Base-by-base conservation (phyloP, 2,113 vertebrate species). In the Phaetusa simplex region DNA sequence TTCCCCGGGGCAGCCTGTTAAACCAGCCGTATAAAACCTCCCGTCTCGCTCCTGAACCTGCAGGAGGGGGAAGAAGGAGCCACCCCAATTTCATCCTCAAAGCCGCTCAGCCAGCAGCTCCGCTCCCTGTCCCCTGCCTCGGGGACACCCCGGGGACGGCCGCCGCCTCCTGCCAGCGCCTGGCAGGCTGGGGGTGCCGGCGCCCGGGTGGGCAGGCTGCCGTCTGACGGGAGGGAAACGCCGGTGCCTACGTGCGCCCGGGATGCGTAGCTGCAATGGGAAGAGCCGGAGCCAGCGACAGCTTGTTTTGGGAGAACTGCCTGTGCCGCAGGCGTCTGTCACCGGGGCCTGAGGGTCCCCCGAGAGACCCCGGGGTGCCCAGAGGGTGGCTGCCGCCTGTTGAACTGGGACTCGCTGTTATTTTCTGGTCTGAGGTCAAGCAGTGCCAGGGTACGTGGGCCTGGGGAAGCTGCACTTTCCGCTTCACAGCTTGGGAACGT, bases 361-460 rank as follows among this genome's bases (percentile, higher is more conserved):
- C 0, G 14, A 26, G 55, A 21, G 17, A 42, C 65, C 70, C 24
- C 0, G 0, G 26, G 1, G 2, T 74, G 55, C 55, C 47, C 73
- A 23, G 30, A 3, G 73, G 24, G 42, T 3, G 9, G 22, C 49
- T 77, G 47, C 61, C 4, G 6, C 53, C 56, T 4, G 1, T 11
- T 29, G 29, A 22, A 20, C 73, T 59, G 82, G n/a, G 12, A 8
- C 42, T 43, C 1, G 0, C 64, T 43, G 47, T 9, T 34, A 4
- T 23, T 56, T 29, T 23, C 80, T 62, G 67, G 14, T 34, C 71
- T 66, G 64, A 27, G 49, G 23, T 38, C 22, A 27, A 43, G 49
- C 40, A n/a, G 4, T 3, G 11, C 34, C 67, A 8, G 12, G 10
- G 22, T 6, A 5, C 7, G 27, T 12, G 49, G 73, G n/a, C 19